Percentiles rank a stretch among this genome's conserved stretches.
phyloP scores from a whole-genome alignment of 2,113 vertebrate species.

The Callipepla squamata region DNA sequence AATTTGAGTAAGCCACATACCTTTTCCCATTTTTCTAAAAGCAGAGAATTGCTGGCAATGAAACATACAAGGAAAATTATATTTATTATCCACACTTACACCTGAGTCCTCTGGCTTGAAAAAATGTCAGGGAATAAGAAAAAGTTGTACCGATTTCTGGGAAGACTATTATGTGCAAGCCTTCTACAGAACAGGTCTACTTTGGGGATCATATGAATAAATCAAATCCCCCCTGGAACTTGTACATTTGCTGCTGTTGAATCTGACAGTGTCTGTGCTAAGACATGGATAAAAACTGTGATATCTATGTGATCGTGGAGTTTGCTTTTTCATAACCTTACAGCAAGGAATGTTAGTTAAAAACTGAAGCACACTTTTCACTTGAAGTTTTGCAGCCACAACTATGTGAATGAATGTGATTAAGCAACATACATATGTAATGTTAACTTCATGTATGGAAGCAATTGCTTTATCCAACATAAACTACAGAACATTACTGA shows the following conservation, averaged over 20 bases:
- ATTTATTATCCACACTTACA: neutral
- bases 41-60: neutral
- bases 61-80: neutral
- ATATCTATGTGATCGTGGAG: neutral
- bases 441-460: neutral
- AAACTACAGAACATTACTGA: neutral
- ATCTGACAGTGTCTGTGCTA: neutral
- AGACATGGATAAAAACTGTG: neutral
- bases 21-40: neutral
- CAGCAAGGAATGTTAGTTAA: neutral
- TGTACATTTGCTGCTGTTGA: neutral
- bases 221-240: neutral
- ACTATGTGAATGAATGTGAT: neutral
- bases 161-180: neutral
- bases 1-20: neutral
- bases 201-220: neutral
- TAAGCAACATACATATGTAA: neutral
- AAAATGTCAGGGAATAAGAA: neutral
- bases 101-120: neutral
- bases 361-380: neutral
- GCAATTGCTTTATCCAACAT: neutral
- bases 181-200: neutral
- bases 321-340: neutral
- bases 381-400: neutral
- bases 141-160: neutral